Conservation (phyloP, 2,888 invertebrate species). For the Papilio gigon region DNA sequence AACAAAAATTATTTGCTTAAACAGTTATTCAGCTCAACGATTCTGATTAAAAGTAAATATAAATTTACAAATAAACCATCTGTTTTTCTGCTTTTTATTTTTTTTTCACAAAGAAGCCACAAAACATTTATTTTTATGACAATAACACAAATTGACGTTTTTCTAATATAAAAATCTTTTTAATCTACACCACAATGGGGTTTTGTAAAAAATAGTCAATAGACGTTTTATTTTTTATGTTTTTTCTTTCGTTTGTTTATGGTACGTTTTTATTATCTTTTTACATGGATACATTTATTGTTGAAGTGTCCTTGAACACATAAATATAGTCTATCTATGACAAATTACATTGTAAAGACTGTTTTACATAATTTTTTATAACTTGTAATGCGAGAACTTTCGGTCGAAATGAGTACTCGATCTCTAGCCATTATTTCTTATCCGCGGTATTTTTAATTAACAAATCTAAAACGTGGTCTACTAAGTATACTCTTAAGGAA, state of each 20-base stretch:
- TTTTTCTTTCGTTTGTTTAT: background rate
- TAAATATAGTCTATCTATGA: background rate
- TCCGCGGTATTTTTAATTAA: too few relatives aligned
- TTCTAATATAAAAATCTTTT: background rate
- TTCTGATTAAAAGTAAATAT: too few relatives aligned
- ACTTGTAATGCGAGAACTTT: too few relatives aligned
- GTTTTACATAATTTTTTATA: background rate
- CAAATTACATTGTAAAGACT: background rate
- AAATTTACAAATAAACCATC: too few relatives aligned
- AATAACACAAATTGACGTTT: background rate
- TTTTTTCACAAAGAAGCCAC: too few relatives aligned
- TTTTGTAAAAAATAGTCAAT: slow-evolving; percentile 12
- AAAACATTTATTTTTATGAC: background rate
- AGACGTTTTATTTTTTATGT: background rate
- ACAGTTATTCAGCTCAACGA: too few relatives aligned
- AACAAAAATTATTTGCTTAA: too few relatives aligned
- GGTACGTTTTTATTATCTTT: background rate
- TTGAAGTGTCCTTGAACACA: slow-evolving; percentile 9
- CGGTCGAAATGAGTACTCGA: too few relatives aligned
- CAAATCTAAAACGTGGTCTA: too few relatives aligned
- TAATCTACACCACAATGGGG: background rate
- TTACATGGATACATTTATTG: slow-evolving; percentile 17
- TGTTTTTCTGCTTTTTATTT: too few relatives aligned
- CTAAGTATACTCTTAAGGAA: too few relatives aligned
- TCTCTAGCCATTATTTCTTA: too few relatives aligned